Evolutionary conservation across 2,888 invertebrate genomes (phyloP), one percentile per base, ranked within the genome.

Genomic region (Tetramorium bicarinatum): DNA sequence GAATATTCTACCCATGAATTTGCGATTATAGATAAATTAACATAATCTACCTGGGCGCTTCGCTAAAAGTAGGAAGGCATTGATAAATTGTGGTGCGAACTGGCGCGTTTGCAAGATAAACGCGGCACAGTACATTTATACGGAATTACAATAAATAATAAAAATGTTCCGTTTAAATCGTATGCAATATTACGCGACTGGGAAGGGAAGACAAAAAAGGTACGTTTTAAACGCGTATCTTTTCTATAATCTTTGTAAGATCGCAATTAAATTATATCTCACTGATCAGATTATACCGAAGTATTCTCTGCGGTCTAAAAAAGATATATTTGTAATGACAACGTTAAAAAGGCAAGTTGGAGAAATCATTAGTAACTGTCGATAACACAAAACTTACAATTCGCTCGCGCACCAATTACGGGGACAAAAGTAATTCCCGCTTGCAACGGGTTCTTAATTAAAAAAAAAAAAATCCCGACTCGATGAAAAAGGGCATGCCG

Each of bases 381-480:
- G 77, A 87, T 85, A 79, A n/a, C 80, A 59, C 8, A 38, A 59
- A 62, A 59, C 61, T 80, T 72, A 47, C 72, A 74, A 34, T 59
- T 18, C 72, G 34, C 8, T 59, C 59, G 59, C 47, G 79, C 79
- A 18, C 74, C 79, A 72, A 72, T 80, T 80, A 80, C 74, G 38
- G 15, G 38, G 72, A 72, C 79, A 80, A 80, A 79, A 59, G 79
- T 80, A 80, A 80, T 80, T 72, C 59, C 47, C 59, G 38, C 71
- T 80, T 25, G 72, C 59, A 38, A 72, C 44, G 59, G 59, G 21
- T 64, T 34, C 79, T 71, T 79, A 72, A 79, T 71, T 71, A 71
- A 61, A 67, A 25, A 67, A 11, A 47, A 80, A 34, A 34, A 34
- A 34, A 34, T 34, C 29, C 3, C 6, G 74, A 72, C 59, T 38